These are phyloP conservation scores for Bradysia coprophila DNA, from an alignment of 1,140 invertebrate species.

Conservation along the genomic window DNA sequence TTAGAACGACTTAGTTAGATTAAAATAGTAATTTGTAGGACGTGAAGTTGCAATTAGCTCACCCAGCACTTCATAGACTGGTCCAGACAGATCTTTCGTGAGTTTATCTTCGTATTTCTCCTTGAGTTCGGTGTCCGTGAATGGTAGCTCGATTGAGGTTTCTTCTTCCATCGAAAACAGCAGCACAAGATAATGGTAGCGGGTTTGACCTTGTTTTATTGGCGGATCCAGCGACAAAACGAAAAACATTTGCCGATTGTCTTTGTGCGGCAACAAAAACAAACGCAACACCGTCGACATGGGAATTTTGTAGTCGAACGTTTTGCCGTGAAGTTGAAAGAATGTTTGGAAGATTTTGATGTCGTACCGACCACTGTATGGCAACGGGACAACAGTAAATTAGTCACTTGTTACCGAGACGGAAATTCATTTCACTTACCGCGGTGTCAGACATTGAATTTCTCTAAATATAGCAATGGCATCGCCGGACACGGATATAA, in stretches of 20 bases:
- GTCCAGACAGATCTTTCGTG: conserved; percentile 77
- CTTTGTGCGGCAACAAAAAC: conserved; percentile 93
- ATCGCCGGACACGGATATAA: conserved; percentile 94
- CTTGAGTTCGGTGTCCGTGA: conserved; percentile 82
- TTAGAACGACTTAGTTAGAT: too few relatives aligned
- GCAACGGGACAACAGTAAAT: conserved; percentile 1
- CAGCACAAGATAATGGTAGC: conserved; percentile 88
- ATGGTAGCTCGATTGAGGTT: conserved; percentile 77
- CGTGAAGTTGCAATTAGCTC: too few relatives aligned
- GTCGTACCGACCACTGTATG: conserved; percentile 91
- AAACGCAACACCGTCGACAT: conserved; percentile 87
- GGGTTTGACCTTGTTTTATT: conserved; percentile 97
- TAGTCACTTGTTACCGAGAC: neutral
- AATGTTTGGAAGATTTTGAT: conserved; percentile 97
- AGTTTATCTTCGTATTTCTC: conserved; percentile 91
- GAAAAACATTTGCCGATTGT: conserved; percentile 96
- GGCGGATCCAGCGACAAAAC: conserved; percentile 98
- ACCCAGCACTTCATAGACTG: conserved; percentile 88
- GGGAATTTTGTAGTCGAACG: conserved; percentile 99
- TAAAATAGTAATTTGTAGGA: too few relatives aligned
- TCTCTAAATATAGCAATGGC: conserved; percentile 94
- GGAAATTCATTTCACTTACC: conserved; percentile 33
- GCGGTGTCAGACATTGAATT: conserved; percentile 94
- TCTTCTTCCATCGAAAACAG: conserved; percentile 92
- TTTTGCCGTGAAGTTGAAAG: conserved; percentile 98